Evolutionary conservation across 2,888 invertebrate genomes (phyloP).

Genomic region (Drosophila emarginata): DNA sequence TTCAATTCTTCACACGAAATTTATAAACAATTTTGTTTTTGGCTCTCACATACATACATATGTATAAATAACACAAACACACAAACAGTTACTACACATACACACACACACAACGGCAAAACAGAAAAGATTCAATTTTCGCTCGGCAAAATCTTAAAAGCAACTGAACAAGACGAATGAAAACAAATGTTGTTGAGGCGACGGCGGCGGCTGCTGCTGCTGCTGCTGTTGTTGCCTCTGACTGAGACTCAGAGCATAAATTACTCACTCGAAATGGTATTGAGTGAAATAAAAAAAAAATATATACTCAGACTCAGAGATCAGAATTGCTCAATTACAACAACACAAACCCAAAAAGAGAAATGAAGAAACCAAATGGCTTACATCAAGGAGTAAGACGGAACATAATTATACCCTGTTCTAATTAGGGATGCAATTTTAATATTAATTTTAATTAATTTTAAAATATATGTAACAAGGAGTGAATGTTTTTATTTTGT

Average conservation of each 20-base stretch:
- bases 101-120: constrained; percentile 49
- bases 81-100: not conserved
- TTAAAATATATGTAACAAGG: too few species aligned
- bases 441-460: not conserved
- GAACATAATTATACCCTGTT: not conserved
- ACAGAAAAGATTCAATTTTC: constrained; percentile 56
- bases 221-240: constrained; percentile 5
- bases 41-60: constrained; percentile 25
- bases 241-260: constrained; percentile 31
- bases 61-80: constrained; percentile 8
- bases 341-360: constrained; percentile 23
- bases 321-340: constrained; percentile 25
- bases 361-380: not conserved
- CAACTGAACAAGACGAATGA: constrained; percentile 72
- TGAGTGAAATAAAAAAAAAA: not conserved
- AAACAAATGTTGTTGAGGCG: constrained; percentile 66
- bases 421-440: not conserved
- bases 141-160: constrained; percentile 80
- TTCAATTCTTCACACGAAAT: constrained; percentile 42
- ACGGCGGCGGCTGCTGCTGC: constrained; percentile 27
- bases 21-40: constrained; percentile 46
- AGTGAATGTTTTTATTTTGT: too few species aligned
- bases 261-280: constrained; percentile 29
- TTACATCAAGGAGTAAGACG: not conserved
- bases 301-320: not conserved